A percentile compares a stretch with the other conserved stretches of the same genome.
Conservation (phyloP, 2,113 vertebrate genomes). For the Menidia beryllina region DNA sequence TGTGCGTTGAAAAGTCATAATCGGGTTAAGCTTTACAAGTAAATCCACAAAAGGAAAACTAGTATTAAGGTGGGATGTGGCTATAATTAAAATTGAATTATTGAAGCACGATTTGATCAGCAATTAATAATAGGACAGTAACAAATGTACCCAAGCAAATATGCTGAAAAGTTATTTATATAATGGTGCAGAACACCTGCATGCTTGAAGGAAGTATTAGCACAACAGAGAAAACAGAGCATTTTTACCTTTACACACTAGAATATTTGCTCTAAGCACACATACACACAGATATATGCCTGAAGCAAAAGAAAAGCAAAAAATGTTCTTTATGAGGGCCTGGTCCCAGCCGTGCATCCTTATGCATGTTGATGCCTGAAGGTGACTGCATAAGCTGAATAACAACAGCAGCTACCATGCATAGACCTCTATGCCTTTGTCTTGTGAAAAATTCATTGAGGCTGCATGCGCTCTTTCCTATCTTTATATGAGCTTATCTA, state of each 20-base stretch:
- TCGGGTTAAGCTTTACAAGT: constrained; percentile 2
- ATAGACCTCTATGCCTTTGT: constrained; percentile 46
- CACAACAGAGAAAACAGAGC: constrained; percentile 20
- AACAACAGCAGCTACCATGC: constrained; percentile 40
- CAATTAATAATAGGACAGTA: not conserved
- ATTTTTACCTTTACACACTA: constrained; percentile 22
- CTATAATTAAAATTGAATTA: not conserved
- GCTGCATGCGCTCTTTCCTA: constrained; percentile 55
- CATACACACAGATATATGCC: constrained; percentile 50
- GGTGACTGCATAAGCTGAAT: constrained; percentile 51
- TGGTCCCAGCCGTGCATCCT: constrained; percentile 57
- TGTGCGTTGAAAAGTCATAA: not conserved
- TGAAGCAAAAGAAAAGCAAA: constrained; percentile 49
- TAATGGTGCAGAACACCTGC: not conserved
- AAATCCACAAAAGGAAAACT: not conserved
- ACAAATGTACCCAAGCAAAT: not conserved
- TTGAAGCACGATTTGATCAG: not conserved
- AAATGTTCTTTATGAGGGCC: constrained; percentile 31
- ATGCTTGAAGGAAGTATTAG: constrained; percentile 27
- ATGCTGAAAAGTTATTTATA: not conserved
- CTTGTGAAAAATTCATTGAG: constrained; percentile 47
- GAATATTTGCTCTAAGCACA: constrained; percentile 48
- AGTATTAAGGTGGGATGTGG: not conserved
- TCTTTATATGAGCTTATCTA: constrained; percentile 25
- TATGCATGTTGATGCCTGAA: constrained; percentile 66